Evolutionary conservation across 2,888 invertebrate species (phyloP).

Genomic region (Eristalis intricaria): DNA sequence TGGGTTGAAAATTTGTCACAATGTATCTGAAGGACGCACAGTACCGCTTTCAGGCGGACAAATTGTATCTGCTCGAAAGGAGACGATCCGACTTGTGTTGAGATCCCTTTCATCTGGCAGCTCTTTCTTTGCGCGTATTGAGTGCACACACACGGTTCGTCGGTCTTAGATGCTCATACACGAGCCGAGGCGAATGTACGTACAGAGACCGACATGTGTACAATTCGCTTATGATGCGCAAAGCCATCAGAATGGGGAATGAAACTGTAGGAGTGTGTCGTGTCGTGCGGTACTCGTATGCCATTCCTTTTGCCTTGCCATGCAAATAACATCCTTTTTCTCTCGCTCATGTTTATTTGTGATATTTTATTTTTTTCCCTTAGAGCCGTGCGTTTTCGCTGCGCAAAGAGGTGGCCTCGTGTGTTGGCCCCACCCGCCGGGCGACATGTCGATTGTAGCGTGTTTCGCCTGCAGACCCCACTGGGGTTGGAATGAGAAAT

Average conservation of each 20-base stretch:
- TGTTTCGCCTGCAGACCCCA: neutral
- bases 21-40: neutral
- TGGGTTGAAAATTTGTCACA: conserved; percentile 60
- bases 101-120: conserved; percentile 29
- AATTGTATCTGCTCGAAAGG: conserved; percentile 27
- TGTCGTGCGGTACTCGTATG: neutral
- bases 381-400: conserved; percentile 32
- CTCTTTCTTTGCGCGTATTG: conserved; percentile 18
- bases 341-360: conserved; percentile 29
- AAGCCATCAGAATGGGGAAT: conserved; percentile 52
- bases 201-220: neutral
- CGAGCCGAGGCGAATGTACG: conserved; percentile 3
- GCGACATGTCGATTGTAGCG: conserved; percentile 29
- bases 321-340: neutral
- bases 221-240: conserved; percentile 50
- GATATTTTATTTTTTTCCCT: conserved; percentile 14
- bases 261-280: conserved; percentile 25
- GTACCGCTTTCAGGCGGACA: conserved; percentile 21
- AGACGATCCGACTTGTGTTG: conserved; percentile 1
- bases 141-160: conserved; percentile 10
- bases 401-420: neutral
- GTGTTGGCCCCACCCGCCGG: neutral
- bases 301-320: neutral
- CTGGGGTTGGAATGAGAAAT: neutral
- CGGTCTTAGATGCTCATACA: conserved; percentile 15